These are phyloP conservation scores for Adelognathus sp. DNA, from an alignment of 2,888 invertebrate genomes.

Conservation along the genomic window DNA sequence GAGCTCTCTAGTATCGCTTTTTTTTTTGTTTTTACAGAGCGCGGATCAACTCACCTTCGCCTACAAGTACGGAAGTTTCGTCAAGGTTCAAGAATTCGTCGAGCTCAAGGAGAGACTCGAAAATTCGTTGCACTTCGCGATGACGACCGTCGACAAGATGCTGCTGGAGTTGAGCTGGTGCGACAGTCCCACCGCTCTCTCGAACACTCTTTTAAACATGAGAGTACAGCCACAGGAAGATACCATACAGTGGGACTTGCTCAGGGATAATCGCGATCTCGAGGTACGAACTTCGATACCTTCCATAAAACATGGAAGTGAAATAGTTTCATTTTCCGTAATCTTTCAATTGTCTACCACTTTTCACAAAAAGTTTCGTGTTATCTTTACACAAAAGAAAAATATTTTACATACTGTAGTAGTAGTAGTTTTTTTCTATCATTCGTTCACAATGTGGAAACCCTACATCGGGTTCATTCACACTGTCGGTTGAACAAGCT, in stretches of 20 bases:
- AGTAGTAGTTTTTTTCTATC: too few species aligned
- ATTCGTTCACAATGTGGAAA: too few species aligned
- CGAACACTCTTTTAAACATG: conserved; percentile 73
- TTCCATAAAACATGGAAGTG: not conserved
- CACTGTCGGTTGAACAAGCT: too few species aligned
- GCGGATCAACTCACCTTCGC: conserved; percentile 95
- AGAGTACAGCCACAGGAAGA: conserved; percentile 75
- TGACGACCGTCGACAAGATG: conserved; percentile 86
- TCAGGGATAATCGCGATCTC: conserved; percentile 78
- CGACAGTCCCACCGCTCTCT: conserved; percentile 69
- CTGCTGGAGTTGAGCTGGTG: conserved; percentile 85
- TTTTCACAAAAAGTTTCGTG: too few species aligned
- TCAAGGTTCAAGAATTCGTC: conserved; percentile 94
- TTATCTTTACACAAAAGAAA: too few species aligned
- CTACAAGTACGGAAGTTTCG: conserved; percentile 97
- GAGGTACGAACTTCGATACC: conserved; percentile 66
- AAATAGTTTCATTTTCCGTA: too few species aligned
- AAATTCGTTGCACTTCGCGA: conserved; percentile 90
- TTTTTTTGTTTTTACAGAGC: conserved; percentile 88
- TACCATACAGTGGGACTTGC: conserved; percentile 72
- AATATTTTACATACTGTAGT: too few species aligned
- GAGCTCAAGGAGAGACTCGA: conserved; percentile 91
- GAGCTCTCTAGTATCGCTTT: not conserved
- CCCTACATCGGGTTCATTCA: too few species aligned
- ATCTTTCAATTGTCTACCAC: too few species aligned